These are phyloP conservation scores for Paguma larvata DNA, from an alignment of 2,797 vertebrate species.

Conservation along the genomic window DNA sequence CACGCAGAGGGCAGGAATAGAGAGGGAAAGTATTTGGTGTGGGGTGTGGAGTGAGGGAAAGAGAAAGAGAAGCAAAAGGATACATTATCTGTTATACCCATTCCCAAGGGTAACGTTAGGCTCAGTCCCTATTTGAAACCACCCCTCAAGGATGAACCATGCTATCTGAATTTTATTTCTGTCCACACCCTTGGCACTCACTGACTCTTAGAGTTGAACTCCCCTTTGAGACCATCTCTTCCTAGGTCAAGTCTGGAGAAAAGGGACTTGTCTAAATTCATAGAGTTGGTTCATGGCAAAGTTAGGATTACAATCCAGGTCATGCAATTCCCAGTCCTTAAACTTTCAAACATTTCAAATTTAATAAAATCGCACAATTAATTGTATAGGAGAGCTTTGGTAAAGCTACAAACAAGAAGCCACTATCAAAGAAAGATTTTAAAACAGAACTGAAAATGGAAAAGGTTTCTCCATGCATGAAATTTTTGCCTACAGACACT, in stretches of 20 bases:
- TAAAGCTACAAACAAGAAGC: conserved; percentile 31
- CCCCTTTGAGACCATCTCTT: not conserved
- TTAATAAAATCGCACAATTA: not conserved
- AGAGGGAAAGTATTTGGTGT: not conserved
- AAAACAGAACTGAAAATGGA: not conserved
- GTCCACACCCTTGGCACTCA: not conserved
- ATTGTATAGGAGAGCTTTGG: not conserved
- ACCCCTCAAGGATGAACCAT: not conserved
- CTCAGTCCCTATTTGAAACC: not conserved
- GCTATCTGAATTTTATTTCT: not conserved
- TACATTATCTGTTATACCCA: not conserved
- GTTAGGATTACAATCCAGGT: not conserved
- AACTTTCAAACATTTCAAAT: not conserved
- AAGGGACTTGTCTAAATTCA: not conserved
- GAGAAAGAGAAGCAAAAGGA: not conserved
- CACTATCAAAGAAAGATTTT: conserved; percentile 27
- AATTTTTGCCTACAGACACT: not conserved
- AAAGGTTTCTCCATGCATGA: not conserved
- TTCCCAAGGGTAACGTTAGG: not conserved
- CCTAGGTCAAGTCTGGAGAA: not conserved
- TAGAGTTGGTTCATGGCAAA: not conserved
- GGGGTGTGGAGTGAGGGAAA: not conserved
- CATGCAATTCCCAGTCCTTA: not conserved
- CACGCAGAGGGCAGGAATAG: not conserved
- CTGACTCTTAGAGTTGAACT: not conserved